Percentiles rank a stretch among this genome's conserved stretches.
Conservation (phyloP, 2,113 vertebrate genomes). For the Penelope pileata region DNA sequence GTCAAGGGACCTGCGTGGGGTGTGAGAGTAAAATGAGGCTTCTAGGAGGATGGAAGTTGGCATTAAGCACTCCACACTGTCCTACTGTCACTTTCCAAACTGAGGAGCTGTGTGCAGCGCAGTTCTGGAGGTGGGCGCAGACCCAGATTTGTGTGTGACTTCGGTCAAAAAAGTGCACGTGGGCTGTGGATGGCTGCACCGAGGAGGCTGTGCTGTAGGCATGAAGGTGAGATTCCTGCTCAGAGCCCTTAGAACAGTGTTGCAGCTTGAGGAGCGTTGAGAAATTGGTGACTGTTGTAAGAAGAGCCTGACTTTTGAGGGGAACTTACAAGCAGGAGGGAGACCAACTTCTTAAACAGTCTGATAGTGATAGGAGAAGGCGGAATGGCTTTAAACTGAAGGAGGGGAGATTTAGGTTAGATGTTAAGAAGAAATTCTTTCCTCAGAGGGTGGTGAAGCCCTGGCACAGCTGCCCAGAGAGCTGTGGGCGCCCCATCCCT, state of each 20-base stretch:
- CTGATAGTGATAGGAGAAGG: too few species aligned
- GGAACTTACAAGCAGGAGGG: too few species aligned
- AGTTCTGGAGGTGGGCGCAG: rapidly evolving
- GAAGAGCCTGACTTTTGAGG: neutral
- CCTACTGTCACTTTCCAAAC: too few species aligned
- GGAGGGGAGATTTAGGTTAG: too few species aligned
- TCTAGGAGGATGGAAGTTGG: too few species aligned
- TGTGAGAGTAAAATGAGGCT: neutral
- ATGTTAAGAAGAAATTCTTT: too few species aligned
- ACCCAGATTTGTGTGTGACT: rapidly evolving
- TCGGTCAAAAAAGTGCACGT: rapidly evolving
- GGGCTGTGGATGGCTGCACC: rapidly evolving
- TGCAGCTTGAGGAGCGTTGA: rapidly evolving
- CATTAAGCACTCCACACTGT: neutral
- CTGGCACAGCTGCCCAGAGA: too few species aligned
- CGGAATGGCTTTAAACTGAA: too few species aligned
- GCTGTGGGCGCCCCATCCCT: too few species aligned
- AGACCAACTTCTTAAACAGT: too few species aligned
- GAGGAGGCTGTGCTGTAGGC: neutral
- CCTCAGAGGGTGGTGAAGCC: too few species aligned
- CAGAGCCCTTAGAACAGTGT: neutral
- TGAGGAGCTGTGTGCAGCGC: rapidly evolving
- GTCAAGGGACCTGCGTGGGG: neutral
- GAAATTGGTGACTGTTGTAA: neutral
- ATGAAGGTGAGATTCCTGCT: rapidly evolving